Base-by-base conservation (phyloP, 2,797 vertebrate species). In the Coranthus polyacanthus region DNA sequence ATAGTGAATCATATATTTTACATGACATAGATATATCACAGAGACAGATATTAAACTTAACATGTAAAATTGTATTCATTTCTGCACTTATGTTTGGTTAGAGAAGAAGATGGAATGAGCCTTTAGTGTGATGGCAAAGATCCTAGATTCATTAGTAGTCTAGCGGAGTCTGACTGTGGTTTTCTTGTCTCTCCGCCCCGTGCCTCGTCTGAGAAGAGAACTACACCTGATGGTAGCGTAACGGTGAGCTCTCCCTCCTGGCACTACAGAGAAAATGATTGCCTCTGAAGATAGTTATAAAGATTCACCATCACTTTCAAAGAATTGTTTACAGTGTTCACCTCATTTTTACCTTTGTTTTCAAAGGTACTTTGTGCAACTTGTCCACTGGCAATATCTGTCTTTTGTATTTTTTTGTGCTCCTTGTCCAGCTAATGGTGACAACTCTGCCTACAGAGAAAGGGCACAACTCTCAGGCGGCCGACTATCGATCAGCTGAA, bases 111-210 rank as follows among this genome's bases (percentile, higher is more conserved):
- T 38, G 24, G 43, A 47, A 37, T 39, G 63, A 77, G 62, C 11
- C 57, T 62, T 29, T 81, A 69, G 52, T 65, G 56, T 61, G 58
- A 64, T 64, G 39, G 66, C 42, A 72, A 58, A 60, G 37, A 72
- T 50, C 62, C 51, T 50, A 56, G 53, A 51, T 55, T 85, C 84
- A 91, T 92, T 84, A 82, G 81, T 75, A 86, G 84, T 88, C 86
- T 58, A 21, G 38, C 56, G 55, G 75, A 64, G 75, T 75, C 71
- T 63, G 73, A 72, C 67, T 54, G 53, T 82, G 58, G 51, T 45
- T 86, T 61, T 71, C 58, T 73, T 76, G 79, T n/a, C n/a, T 82
- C 69, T 78, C 74, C 65, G 43, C 74, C 84, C 80, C 29, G 66
- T 73, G 71, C 79, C 82, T 87, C 69, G 62, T 76, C 63, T 78